Conservation (phyloP, 2,113 vertebrate species). For the Silurus glanis region DNA sequence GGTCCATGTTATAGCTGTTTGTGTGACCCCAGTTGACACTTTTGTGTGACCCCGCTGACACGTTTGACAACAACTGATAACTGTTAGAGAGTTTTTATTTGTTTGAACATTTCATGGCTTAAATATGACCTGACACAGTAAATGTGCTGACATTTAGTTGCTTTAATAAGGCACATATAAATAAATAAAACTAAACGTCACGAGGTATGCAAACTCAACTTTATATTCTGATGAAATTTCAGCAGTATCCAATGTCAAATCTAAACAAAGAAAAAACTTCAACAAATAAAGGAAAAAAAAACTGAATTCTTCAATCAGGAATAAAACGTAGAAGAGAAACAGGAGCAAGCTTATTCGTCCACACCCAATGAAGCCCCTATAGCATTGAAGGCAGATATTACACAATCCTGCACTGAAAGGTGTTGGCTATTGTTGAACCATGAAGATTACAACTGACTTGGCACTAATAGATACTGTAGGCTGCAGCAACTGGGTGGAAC, state of each 20-base stretch:
- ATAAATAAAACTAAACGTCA: neutral
- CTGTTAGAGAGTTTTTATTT: neutral
- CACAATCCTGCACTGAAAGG: neutral
- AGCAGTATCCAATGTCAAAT: neutral
- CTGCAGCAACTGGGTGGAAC: constrained; percentile 24
- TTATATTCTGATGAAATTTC: neutral
- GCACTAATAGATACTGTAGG: neutral
- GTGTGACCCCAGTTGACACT: neutral
- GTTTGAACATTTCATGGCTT: neutral
- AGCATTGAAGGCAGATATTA: neutral
- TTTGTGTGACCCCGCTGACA: neutral
- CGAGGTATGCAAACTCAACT: neutral
- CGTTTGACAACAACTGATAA: neutral
- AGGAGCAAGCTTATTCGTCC: neutral
- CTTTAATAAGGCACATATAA: constrained; percentile 2
- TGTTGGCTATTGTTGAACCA: constrained; percentile 15
- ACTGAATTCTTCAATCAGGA: neutral
- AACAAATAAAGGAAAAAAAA: neutral
- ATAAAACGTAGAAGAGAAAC: neutral
- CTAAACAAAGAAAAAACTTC: neutral
- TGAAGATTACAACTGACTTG: neutral
- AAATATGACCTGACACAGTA: neutral
- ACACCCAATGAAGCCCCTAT: neutral
- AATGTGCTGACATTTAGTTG: neutral
- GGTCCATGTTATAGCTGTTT: neutral